phyloP scores from a whole-genome alignment of 2,797 vertebrate genomes.

The Liasis olivaceus region DNA sequence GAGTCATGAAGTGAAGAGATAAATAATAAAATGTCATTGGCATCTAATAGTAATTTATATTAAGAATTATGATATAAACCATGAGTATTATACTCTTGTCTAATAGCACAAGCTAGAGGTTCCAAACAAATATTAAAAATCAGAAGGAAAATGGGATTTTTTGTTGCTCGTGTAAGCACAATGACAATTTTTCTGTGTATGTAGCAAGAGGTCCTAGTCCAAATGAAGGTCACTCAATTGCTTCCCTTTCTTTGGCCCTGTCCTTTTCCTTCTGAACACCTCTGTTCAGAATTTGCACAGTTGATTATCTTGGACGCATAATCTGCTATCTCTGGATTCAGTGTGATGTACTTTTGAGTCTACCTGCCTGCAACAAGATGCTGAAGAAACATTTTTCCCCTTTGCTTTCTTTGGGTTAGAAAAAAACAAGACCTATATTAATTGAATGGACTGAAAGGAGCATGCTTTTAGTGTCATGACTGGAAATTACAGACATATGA shows the following conservation, averaged over 20 bases:
- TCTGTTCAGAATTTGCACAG: background rate
- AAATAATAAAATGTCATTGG: background rate
- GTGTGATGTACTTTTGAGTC: background rate
- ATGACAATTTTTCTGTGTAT: background rate
- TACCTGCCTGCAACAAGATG: background rate
- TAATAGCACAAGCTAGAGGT: background rate
- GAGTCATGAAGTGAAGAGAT: background rate
- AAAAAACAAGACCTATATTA: background rate
- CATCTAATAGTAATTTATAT: background rate
- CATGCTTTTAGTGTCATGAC: too few relatives aligned
- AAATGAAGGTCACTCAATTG: background rate
- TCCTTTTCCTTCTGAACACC: background rate
- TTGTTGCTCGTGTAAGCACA: background rate
- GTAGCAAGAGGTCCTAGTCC: background rate
- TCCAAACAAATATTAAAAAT: background rate
- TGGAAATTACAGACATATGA: too few relatives aligned
- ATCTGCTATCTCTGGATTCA: too few relatives aligned
- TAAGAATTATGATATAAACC: background rate
- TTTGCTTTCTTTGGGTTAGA: background rate
- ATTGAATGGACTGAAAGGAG: too few relatives aligned
- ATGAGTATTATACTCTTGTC: background rate
- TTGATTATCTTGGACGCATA: background rate
- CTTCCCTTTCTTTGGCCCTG: background rate
- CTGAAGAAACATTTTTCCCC: background rate
- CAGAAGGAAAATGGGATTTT: background rate